A percentile compares a stretch with the other conserved stretches of the same genome.
Evolutionary conservation across 2,888 invertebrate species (phyloP).

Genomic region (Anthrax anthrax): DNA sequence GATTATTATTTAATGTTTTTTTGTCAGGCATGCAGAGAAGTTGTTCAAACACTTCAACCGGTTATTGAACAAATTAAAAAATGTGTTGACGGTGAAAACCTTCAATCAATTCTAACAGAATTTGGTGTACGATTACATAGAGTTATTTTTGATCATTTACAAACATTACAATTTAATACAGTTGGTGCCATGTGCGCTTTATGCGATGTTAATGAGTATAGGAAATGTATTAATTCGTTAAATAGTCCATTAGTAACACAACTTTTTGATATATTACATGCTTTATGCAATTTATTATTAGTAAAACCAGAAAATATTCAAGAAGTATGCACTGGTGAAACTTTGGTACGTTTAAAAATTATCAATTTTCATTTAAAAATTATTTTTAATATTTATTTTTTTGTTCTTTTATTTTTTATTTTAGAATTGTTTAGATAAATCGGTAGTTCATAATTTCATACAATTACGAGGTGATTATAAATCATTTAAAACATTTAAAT

Average conservation of each 20-base stretch:
- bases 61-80: constrained; percentile 64
- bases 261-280: constrained; percentile 91
- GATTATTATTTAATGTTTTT: background rate
- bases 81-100: constrained; percentile 84
- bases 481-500: constrained; percentile 48
- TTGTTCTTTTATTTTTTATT: constrained; percentile 26
- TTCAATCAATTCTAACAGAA: constrained; percentile 72
- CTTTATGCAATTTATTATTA: constrained; percentile 85
- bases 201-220: constrained; percentile 95
- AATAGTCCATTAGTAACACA: constrained; percentile 64
- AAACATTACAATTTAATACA: constrained; percentile 87
- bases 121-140: constrained; percentile 85
- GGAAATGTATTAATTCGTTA: constrained; percentile 63
- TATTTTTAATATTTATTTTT: background rate
- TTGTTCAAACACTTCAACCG: constrained; percentile 67
- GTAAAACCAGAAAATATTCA: constrained; percentile 93
- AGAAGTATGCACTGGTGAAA: constrained; percentile 89
- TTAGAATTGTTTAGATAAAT: constrained; percentile 79
- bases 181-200: constrained; percentile 96
- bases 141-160: constrained; percentile 85
- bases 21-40: constrained; percentile 62
- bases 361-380: background rate
- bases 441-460: constrained; percentile 82
- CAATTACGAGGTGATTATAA: constrained; percentile 90
- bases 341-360: constrained; percentile 47